Conservation (phyloP, 2,888 invertebrate genomes). For the Tachina grossa region DNA sequence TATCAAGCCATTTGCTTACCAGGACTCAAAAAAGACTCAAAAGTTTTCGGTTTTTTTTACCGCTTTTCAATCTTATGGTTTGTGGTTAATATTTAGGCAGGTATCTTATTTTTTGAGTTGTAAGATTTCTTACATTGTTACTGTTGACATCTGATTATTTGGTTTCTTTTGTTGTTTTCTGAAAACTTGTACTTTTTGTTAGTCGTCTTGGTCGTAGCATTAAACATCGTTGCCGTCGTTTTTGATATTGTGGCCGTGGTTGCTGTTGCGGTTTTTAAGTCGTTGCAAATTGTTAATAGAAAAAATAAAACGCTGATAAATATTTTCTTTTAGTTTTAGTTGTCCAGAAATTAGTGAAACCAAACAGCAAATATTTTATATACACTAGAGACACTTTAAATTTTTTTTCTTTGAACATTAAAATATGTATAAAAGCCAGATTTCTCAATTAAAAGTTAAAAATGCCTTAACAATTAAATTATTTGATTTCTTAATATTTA, state of each 20-base stretch:
- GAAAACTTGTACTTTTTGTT: constrained; percentile 22
- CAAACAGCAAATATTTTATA: not conserved
- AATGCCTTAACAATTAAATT: constrained; percentile 12
- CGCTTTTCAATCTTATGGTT: not conserved
- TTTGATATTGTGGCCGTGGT: constrained; percentile 36
- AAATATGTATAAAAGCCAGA: not conserved
- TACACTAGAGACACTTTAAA: not conserved
- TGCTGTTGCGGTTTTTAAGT: constrained; percentile 45
- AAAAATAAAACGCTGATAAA: not conserved
- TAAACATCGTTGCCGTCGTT: constrained; percentile 47
- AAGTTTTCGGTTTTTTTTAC: not conserved
- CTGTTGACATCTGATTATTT: constrained; percentile 26
- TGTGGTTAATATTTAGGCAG: constrained; percentile 2
- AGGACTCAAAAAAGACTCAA: constrained; percentile 67
- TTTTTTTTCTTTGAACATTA: not conserved
- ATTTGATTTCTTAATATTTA: constrained; percentile 65
- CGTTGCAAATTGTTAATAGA: constrained; percentile 40
- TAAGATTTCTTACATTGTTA: constrained; percentile 27
- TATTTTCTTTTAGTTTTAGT: not conserved
- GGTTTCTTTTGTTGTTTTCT: constrained; percentile 34
- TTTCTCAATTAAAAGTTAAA: constrained; percentile 17
- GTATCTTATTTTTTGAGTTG: constrained; percentile 5
- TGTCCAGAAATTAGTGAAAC: not conserved
- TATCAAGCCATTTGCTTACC: constrained; percentile 58
- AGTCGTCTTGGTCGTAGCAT: constrained; percentile 24